These are phyloP conservation scores for Peromyscus leucopus DNA, from an alignment of 2,113 vertebrate species.

Conservation along the genomic window DNA sequence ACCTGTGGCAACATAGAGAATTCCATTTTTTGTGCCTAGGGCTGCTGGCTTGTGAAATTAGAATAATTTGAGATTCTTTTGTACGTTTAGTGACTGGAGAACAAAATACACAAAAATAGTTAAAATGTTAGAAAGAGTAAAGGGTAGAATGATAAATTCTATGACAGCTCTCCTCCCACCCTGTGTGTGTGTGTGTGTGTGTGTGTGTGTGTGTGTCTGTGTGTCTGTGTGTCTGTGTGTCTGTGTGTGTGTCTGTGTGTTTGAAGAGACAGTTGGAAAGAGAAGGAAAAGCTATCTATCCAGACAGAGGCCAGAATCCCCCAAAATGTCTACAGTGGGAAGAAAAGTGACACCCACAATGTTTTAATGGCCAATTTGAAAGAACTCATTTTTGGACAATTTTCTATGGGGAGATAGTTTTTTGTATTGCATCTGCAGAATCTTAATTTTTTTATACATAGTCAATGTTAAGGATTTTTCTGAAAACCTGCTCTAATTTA, in stretches of 20 bases:
- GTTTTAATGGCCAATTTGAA: conserved; percentile 40
- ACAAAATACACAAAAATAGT: neutral
- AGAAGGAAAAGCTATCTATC: neutral
- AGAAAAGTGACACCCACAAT: conserved; percentile 38
- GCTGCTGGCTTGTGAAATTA: conserved; percentile 2
- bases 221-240: neutral
- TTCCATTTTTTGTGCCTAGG: neutral
- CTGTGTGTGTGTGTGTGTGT: neutral
- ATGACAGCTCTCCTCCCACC: neutral
- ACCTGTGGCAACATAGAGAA: conserved; percentile 19
- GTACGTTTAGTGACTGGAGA: neutral
- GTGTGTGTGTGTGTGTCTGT: neutral
- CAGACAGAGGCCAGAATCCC: neutral
- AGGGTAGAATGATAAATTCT: neutral
- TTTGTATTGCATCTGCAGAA: conserved; percentile 45
- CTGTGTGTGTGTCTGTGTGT: neutral
- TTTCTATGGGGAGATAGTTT: conserved; percentile 20
- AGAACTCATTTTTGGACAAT: neutral
- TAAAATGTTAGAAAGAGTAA: conserved; percentile 4
- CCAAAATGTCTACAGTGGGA: conserved; percentile 34
- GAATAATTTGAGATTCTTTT: conserved; percentile 30
- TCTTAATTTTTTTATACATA: neutral
- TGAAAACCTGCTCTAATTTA: conserved; percentile 65
- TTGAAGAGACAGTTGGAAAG: neutral
- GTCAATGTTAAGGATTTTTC: conserved; percentile 50